phyloP scores from a whole-genome alignment of 1,140 invertebrate species.

The Halictus rubicundus region DNA sequence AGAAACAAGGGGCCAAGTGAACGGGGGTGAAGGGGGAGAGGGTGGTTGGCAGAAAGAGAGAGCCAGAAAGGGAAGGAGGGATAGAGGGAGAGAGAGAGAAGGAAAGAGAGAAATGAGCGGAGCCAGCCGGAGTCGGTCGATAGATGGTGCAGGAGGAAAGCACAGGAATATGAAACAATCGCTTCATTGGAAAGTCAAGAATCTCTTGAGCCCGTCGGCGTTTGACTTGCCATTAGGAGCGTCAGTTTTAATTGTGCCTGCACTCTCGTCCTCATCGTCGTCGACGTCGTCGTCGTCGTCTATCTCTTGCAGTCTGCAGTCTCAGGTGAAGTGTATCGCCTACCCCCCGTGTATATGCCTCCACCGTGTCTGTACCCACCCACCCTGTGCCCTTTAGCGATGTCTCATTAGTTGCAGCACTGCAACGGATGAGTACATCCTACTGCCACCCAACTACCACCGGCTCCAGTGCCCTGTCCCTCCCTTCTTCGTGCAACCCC shows the following conservation, averaged over 20 bases:
- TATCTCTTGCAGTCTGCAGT: slow-evolving; percentile 76
- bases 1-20: slow-evolving; percentile 58
- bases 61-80: slow-evolving; percentile 33
- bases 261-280: slow-evolving; percentile 68
- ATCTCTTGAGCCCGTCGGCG: slow-evolving; percentile 80
- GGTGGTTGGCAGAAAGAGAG: slow-evolving; percentile 15
- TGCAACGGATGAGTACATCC: slow-evolving; percentile 78
- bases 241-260: slow-evolving; percentile 81
- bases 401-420: slow-evolving; percentile 81
- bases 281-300: slow-evolving; percentile 64
- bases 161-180: slow-evolving; percentile 80
- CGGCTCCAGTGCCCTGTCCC: slow-evolving; percentile 43
- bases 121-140: slow-evolving; percentile 44
- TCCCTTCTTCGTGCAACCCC: slow-evolving; percentile 41
- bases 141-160: slow-evolving; percentile 67
- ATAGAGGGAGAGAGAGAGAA: not conserved
- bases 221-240: slow-evolving; percentile 82
- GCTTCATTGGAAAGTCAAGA: slow-evolving; percentile 81
- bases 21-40: slow-evolving; percentile 21
- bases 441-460: slow-evolving; percentile 61
- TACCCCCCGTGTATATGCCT: slow-evolving; percentile 73
- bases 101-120: slow-evolving; percentile 45
- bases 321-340: slow-evolving; percentile 80
- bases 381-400: slow-evolving; percentile 79
- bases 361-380: slow-evolving; percentile 66